A percentile compares a stretch with the other conserved stretches of the same genome.
Evolutionary conservation across 2,888 invertebrate genomes (phyloP).

Genomic region (Mythimna albipuncta): DNA sequence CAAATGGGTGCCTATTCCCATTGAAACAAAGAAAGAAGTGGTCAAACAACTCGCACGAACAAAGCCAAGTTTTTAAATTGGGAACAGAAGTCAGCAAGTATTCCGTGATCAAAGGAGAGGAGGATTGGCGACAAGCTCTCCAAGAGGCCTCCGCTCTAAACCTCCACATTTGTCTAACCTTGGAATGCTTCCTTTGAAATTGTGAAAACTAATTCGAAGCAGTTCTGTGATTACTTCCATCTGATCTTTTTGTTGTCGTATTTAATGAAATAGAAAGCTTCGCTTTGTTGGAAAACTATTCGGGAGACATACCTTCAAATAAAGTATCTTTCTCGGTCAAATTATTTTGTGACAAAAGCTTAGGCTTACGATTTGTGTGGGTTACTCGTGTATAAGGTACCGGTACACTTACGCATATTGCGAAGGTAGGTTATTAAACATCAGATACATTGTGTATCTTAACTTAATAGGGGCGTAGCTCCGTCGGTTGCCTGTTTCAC

Average conservation of each 20-base stretch:
- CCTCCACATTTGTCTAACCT: conserved; percentile 82
- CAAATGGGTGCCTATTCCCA: conserved; percentile 68
- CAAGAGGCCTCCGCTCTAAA: conserved; percentile 71
- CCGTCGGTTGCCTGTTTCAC: conserved; percentile 81
- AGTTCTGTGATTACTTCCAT: conserved; percentile 77
- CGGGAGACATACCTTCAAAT: conserved; percentile 68
- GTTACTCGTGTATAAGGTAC: conserved; percentile 37
- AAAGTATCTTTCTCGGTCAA: conserved; percentile 64
- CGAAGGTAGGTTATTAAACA: conserved; percentile 77
- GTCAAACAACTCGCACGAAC: conserved; percentile 75
- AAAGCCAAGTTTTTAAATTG: conserved; percentile 79
- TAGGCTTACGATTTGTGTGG: conserved; percentile 53
- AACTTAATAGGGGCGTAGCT: conserved; percentile 83
- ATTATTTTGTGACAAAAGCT: conserved; percentile 65
- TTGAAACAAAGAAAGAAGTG: conserved; percentile 76
- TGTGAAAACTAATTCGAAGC: conserved; percentile 86
- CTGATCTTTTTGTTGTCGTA: conserved; percentile 77
- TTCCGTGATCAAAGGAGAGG: conserved; percentile 81
- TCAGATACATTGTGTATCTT: conserved; percentile 83
- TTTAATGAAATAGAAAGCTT: conserved; percentile 81
- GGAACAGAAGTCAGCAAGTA: conserved; percentile 78
- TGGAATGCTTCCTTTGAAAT: conserved; percentile 86
- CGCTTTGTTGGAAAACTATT: conserved; percentile 77
- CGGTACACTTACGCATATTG: conserved; percentile 46
- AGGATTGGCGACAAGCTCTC: conserved; percentile 71